Percentiles rank a stretch among this genome's conserved stretches.
These are phyloP conservation scores for Urechis unicinctus DNA, from an alignment of 2,888 invertebrate genomes.

Conservation along the genomic window DNA sequence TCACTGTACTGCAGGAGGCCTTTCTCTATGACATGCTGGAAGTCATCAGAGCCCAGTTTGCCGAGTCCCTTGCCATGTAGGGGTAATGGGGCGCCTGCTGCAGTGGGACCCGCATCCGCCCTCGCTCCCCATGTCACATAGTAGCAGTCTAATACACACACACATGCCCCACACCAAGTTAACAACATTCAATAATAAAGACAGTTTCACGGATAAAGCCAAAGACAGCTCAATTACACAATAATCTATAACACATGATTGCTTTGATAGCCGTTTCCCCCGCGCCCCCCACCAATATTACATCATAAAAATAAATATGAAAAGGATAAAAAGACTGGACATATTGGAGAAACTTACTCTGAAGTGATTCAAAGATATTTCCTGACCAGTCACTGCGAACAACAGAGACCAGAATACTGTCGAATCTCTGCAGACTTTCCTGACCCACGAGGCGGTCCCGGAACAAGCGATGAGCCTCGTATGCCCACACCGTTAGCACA, in stretches of 20 bases:
- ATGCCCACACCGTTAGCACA: slow-evolving; percentile 60
- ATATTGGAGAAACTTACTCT: slow-evolving; percentile 7
- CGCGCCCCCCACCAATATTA: too few relatives aligned
- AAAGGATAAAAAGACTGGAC: background rate
- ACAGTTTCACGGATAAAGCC: too few relatives aligned
- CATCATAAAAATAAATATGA: background rate
- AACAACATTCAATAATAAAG: too few relatives aligned
- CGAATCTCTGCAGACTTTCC: slow-evolving; percentile 63
- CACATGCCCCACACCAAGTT: too few relatives aligned
- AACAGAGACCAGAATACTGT: slow-evolving; percentile 58
- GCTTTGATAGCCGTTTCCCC: too few relatives aligned
- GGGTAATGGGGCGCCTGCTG: slow-evolving; percentile 49
- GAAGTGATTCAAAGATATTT: slow-evolving; percentile 39
- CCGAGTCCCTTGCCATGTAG: slow-evolving; percentile 51
- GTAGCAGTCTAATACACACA: slow-evolving; percentile 31
- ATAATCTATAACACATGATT: too few relatives aligned
- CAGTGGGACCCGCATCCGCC: slow-evolving; percentile 32
- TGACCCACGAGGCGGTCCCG: slow-evolving; percentile 65
- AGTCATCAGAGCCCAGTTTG: slow-evolving; percentile 55
- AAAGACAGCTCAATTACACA: too few relatives aligned
- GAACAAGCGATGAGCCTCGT: slow-evolving; percentile 73
- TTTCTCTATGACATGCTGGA: slow-evolving; percentile 49
- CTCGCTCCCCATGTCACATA: slow-evolving; percentile 51
- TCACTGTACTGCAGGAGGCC: slow-evolving; percentile 47
- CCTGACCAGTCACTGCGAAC: slow-evolving; percentile 50